Base-by-base conservation (phyloP, 2,113 vertebrate genomes). In the Phalacrocorax pelagicus region DNA sequence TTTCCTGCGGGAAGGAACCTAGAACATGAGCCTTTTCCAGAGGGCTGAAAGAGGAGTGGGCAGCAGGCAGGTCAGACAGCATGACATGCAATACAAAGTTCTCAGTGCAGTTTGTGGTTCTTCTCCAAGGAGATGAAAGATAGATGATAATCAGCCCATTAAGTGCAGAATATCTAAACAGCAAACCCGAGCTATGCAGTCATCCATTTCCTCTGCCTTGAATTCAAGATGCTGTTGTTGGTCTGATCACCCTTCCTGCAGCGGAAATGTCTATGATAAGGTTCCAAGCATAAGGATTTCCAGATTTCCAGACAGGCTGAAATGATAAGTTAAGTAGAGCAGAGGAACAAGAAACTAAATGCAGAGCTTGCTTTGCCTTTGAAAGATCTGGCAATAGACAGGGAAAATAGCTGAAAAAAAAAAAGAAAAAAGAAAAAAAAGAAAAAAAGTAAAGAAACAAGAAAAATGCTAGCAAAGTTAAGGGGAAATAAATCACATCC, bases 271-370 rank as follows among this genome's bases (percentile, higher is more conserved):
- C 97, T 95, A 90, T 94, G 97, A 98, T 98, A 98, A 98, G 69
- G 72, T 95, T 95, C 87, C 86, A 95, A 87, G 83, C 95, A 90
- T 95, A 96, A 98, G 93, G 96, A 96, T 95, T 98, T 98, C 96
- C 96, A 98, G 97, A 97, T 97, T 98, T 97, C 75, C 88, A 97
- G 92, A 79, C 95, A 98, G 96, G 83, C 80, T 98, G 58, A 75
- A 97, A 96, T 96, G 96, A 97, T 96, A 96, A 94, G 95, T 95
- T 98, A 97, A 97, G 97, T 98, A 94, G 90, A 97, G 90, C 79
- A 40, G 85, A 98, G 83, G 88, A 98, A 97, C 34, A 4, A 95
- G 94, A 96, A 97, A 94, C 79, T 92, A 96, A 98, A 88, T 88
- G 81, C 66, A 92, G 78, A 82, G 66, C 27, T 69, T 73, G 30